Base-by-base conservation (phyloP, 2,113 vertebrate genomes). In the Amia ocellicauda region DNA sequence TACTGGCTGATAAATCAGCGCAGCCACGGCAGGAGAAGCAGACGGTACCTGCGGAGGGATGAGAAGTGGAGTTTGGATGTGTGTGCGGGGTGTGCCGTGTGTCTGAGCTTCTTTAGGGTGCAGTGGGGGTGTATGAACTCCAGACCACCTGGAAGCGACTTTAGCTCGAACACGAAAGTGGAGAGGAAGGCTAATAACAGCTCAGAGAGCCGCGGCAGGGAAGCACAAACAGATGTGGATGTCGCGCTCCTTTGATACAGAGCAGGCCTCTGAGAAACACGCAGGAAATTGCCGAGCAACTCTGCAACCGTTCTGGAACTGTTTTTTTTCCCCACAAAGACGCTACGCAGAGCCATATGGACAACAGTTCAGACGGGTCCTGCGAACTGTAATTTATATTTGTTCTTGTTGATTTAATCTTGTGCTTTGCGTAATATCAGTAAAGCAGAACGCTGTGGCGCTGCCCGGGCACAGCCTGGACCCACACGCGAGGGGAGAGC, bases 221-320 rank as follows among this genome's bases (percentile, higher is more conserved):
- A 69, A 70, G 68, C 43, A 40, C 19, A 56, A 67, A 42, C 55
- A 59, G 59, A 41, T 52, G 47, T 56, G 70, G 69, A 71, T 72
- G 76, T 77, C 77, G 73, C 60, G 63, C 62, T 66, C 63, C 57
- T 64, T 4, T 79, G 83, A 88, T 70, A 62, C 75, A 86, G 74
- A 47, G 69, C 88, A 87, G 87, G 68, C 76, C 73, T 76, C 60
- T 60, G 63, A 58, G 55, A 77, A 78, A 74, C 77, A 45, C 57
- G 76, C 76, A 79, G 78, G 75, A 86, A 87, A 80, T 78, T 83
- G 76, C 75, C 52, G 62, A 47, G 68, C 63, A 74, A 74, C 68
- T 68, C 55, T 69, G 68, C 62, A 73, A 82, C 77, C 74, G 72
- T 77, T 78, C 58, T 67, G 54, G 60, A 36, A 63, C 56, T 36